phyloP scores from a whole-genome alignment of 2,113 vertebrate genomes.

The Chamaea fasciata region DNA sequence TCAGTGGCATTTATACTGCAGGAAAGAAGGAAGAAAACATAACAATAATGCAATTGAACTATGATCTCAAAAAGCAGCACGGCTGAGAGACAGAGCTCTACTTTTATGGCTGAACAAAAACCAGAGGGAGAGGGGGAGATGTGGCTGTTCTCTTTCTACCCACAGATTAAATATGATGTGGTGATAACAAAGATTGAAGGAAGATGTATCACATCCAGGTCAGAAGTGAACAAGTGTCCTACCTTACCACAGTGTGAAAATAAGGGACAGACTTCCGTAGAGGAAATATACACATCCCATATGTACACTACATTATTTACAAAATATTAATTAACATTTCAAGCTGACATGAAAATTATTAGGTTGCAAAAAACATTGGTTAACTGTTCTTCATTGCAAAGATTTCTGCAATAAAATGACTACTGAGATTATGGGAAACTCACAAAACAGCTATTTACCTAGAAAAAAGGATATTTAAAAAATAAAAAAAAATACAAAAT shows the following conservation, averaged over 20 bases:
- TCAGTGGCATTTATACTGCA: background rate
- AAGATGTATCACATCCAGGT: background rate
- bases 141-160: background rate
- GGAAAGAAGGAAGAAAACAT: background rate
- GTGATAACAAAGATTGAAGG: background rate
- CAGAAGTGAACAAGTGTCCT: background rate
- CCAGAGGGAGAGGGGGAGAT: background rate
- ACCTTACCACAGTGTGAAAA: background rate
- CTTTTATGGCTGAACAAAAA: slow-evolving; percentile 22
- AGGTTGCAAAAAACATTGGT: background rate
- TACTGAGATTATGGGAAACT: background rate
- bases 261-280: background rate
- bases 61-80: slow-evolving; percentile 49
- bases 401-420: background rate
- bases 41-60: background rate
- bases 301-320: background rate
- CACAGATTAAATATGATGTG: slow-evolving; percentile 45
- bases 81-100: slow-evolving; percentile 4
- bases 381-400: background rate
- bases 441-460: background rate
- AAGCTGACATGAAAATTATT: background rate
- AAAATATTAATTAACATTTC: background rate
- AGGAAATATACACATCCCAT: background rate
- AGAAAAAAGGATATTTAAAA: background rate
- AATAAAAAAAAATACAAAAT: background rate